Percentiles rank a stretch among this genome's conserved stretches.
Evolutionary conservation across 2,113 vertebrate genomes (phyloP).

Genomic region (Myotis lucifugus): DNA sequence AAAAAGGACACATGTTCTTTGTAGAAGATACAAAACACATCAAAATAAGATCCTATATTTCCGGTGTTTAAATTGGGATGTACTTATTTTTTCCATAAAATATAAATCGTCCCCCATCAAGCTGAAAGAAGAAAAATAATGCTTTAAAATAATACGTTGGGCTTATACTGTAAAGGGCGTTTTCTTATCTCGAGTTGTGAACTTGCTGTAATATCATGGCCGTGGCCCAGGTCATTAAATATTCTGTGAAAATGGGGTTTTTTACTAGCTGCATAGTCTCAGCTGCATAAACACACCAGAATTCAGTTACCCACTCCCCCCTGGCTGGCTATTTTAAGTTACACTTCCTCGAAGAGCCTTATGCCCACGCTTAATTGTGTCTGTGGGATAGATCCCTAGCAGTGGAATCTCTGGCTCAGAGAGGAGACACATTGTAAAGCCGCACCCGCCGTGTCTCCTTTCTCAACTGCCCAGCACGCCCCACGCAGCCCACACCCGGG

Average conservation of each 20-base stretch:
- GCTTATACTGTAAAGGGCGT: neutral
- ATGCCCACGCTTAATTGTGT: neutral
- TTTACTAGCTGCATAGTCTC: neutral
- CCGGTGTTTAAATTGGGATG: neutral
- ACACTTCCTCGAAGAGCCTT: neutral
- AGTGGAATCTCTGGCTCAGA: neutral
- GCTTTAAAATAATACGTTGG: neutral
- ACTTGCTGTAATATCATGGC: neutral
- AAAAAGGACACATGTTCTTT: neutral
- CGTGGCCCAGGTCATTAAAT: neutral
- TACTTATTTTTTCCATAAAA: constrained; percentile 2
- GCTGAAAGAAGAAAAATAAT: constrained; percentile 24
- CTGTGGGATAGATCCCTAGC: constrained; percentile 56
- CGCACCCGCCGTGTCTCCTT: neutral
- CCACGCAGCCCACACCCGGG: accelerated
- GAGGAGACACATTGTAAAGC: neutral
- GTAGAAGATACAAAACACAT: neutral
- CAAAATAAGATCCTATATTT: neutral
- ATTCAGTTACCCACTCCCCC: neutral
- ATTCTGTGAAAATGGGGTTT: neutral
- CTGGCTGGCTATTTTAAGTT: neutral
- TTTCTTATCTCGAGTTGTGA: neutral
- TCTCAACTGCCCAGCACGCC: accelerated
- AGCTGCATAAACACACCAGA: neutral
- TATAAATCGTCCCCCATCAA: neutral